These are phyloP conservation scores for Eilema caniola DNA, from an alignment of 2,888 invertebrate genomes.

Conservation along the genomic window DNA sequence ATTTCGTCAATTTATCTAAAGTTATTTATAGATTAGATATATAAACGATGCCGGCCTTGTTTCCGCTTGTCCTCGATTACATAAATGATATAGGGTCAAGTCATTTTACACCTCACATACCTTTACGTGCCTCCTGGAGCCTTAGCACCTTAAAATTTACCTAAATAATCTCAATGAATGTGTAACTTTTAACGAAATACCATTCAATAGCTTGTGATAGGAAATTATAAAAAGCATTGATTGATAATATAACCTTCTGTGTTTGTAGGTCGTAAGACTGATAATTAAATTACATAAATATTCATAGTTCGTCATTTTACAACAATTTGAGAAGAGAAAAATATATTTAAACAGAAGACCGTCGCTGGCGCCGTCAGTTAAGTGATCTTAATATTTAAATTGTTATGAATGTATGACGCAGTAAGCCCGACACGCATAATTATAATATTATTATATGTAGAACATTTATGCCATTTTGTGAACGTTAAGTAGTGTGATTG, in stretches of 20 bases:
- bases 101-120: slow-evolving; percentile 56
- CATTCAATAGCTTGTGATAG: slow-evolving; percentile 18
- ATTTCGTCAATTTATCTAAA: slow-evolving; percentile 45
- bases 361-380: background rate
- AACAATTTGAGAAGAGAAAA: background rate
- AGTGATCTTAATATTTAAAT: slow-evolving; percentile 2
- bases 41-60: slow-evolving; percentile 68
- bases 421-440: background rate
- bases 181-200: slow-evolving; percentile 16
- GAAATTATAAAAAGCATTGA: slow-evolving; percentile 38
- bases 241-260: slow-evolving; percentile 27
- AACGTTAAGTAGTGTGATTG: slow-evolving; percentile 11
- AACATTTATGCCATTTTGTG: slow-evolving; percentile 1
- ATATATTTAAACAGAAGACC: no score
- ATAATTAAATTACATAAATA: background rate
- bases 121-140: slow-evolving; percentile 40
- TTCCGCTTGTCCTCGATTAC: slow-evolving; percentile 43
- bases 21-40: slow-evolving; percentile 53
- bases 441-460: background rate
- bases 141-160: slow-evolving; percentile 47
- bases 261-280: background rate
- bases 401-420: background rate
- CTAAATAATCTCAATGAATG: slow-evolving; percentile 44
- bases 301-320: background rate
- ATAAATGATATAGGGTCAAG: slow-evolving; percentile 50